Evolutionary conservation across 2,113 vertebrate species (phyloP).

Genomic region (Dipodomys ordii): DNA sequence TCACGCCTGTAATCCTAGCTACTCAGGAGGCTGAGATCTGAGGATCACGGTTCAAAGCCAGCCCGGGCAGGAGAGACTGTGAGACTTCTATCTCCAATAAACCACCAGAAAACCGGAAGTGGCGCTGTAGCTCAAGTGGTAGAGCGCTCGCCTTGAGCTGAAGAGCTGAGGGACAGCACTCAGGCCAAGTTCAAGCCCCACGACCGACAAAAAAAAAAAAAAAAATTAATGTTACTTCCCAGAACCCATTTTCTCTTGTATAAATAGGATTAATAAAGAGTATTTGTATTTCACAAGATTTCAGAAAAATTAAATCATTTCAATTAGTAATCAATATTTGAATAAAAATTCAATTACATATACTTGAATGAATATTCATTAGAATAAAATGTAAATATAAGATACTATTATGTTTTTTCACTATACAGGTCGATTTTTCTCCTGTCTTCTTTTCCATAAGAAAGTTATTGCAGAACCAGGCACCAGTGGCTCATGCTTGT

Average conservation of each 20-base stretch:
- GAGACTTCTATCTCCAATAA: too few relatives aligned
- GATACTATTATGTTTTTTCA: neutral
- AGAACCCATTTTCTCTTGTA: conserved; percentile 23
- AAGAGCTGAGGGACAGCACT: too few relatives aligned
- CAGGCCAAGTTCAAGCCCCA: too few relatives aligned
- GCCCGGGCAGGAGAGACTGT: too few relatives aligned
- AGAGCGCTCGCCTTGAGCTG: too few relatives aligned
- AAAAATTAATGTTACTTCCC: neutral
- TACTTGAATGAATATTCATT: neutral
- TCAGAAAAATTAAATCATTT: neutral
- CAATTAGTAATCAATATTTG: neutral
- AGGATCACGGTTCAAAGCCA: too few relatives aligned
- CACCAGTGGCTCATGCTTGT: too few relatives aligned
- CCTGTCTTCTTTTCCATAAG: neutral
- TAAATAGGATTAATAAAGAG: conserved; percentile 1
- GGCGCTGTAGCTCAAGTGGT: too few relatives aligned
- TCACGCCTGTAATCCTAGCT: too few relatives aligned
- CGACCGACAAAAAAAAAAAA: too few relatives aligned
- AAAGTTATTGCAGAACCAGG: neutral
- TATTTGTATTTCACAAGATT: neutral
- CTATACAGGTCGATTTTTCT: neutral
- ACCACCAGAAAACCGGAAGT: too few relatives aligned
- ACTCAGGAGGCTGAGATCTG: too few relatives aligned
- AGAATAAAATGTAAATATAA: neutral
- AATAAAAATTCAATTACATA: neutral